Evolutionary conservation across 2,888 invertebrate genomes (phyloP), one percentile per base, ranked within the genome.

Genomic region (Palloptera scutellata): DNA sequence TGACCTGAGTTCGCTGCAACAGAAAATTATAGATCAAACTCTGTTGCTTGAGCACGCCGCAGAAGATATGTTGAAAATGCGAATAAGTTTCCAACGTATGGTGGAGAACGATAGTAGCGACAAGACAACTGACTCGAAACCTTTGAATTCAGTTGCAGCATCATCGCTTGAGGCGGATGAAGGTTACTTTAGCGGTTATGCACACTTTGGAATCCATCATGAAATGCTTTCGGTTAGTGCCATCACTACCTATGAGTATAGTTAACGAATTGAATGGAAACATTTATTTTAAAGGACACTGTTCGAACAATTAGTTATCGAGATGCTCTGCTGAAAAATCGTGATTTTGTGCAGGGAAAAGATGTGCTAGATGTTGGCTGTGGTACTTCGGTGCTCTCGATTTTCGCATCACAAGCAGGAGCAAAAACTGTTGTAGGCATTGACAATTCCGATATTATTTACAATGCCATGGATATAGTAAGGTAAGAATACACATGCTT

Each of bases 331-430:
- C 79, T 92, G 61, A 88, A 89, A 17, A 97, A 97, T 82, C 86
- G 86, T 42, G 87, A 89, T 43, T 85, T 88, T 66, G 88, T 97
- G 63, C 86, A 87, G 76, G 91, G 89, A 52, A 96, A 96, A 63
- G 69, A 73, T 0, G 95, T 99, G 19, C 86, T 99, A 69, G 99
- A 99, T 87, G 91, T 99, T 66, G 99, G 99, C 45, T 98, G 98
- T 85, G 99, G 99, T 30, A 98, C 98, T 1, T 96, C 97, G 41
- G 98, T 99, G 75, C 86, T 99, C 30, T 97, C 97, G 13, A 97
- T 99, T 95, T 99, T 99, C 87, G 94, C 96, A 73, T 97, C 97
- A 12, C 91, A 94, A 79, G 96, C 97, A 20, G 98, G 97, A 40
- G 98, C 98, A 53, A 88, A 89, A 69, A 90, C 89, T 85, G 95